Percentiles rank a stretch among this genome's conserved stretches.
Evolutionary conservation across 1,140 invertebrate species (phyloP).

Genomic region (Oreohelix idahoensis): DNA sequence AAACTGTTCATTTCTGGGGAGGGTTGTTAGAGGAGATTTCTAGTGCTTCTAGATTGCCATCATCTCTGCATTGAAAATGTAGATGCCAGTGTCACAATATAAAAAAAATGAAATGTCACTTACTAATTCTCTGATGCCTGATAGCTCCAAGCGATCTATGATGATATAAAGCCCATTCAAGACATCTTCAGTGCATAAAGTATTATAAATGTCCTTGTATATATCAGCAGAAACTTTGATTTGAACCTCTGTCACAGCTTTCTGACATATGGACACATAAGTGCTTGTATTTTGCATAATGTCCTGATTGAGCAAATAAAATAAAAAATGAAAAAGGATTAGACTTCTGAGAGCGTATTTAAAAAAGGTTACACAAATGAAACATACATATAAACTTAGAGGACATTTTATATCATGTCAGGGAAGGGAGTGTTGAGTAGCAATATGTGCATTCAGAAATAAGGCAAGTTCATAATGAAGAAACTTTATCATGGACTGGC

Average conservation of each 20-base stretch:
- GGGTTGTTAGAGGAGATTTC: too few relatives aligned
- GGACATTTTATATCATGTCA: background rate
- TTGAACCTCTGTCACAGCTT: background rate
- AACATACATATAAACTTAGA: background rate
- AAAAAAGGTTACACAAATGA: background rate
- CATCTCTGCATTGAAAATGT: too few relatives aligned
- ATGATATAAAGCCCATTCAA: background rate
- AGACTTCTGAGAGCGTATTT: too few relatives aligned
- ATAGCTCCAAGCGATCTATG: background rate
- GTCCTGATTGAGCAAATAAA: background rate
- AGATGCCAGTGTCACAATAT: too few relatives aligned
- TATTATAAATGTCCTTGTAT: slow-evolving; percentile 3
- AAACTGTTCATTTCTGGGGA: too few relatives aligned
- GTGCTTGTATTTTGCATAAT: background rate
- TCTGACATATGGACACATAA: background rate
- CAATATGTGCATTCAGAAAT: too few relatives aligned
- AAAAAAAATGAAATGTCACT: background rate
- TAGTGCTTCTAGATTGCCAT: too few relatives aligned
- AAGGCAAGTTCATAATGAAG: too few relatives aligned
- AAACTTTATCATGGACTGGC: too few relatives aligned
- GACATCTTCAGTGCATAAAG: slow-evolving; percentile 5
- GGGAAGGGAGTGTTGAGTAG: too few relatives aligned
- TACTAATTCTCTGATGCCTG: slow-evolving; percentile 5
- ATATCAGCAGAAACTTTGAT: slow-evolving; percentile 11
- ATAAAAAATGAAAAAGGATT: too few relatives aligned